These are phyloP conservation scores for Asteroscopus sphinx DNA, from an alignment of 2,888 invertebrate genomes.

Conservation along the genomic window DNA sequence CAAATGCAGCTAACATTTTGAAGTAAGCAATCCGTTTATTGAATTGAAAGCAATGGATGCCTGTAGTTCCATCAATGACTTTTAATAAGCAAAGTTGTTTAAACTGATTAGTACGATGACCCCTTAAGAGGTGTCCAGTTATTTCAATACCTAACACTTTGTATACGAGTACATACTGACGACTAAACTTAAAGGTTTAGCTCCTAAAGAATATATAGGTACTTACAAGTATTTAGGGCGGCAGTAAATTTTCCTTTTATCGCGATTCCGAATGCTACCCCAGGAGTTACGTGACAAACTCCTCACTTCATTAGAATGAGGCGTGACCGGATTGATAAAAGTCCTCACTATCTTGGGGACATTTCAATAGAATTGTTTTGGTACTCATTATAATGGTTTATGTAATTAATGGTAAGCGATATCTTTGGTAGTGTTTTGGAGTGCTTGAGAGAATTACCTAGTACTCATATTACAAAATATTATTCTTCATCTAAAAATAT, in stretches of 20 bases:
- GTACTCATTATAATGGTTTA: constrained; percentile 46
- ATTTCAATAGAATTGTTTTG: constrained; percentile 67
- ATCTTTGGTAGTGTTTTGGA: background rate
- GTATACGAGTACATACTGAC: too few relatives aligned
- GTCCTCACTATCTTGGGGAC: constrained; percentile 64
- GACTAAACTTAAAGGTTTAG: too few relatives aligned
- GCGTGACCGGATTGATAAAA: constrained; percentile 82
- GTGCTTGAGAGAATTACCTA: background rate
- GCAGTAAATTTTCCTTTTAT: constrained; percentile 83
- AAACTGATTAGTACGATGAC: too few relatives aligned
- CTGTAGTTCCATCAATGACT: too few relatives aligned
- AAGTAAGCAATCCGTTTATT: constrained; percentile 35
- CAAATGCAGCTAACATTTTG: constrained; percentile 44
- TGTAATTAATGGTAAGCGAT: constrained; percentile 11
- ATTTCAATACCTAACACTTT: too few relatives aligned
- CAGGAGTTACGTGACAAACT: constrained; percentile 82
- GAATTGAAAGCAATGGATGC: constrained; percentile 5
- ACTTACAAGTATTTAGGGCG: constrained; percentile 72
- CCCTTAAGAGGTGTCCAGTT: too few relatives aligned
- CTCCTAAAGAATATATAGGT: constrained; percentile 53
- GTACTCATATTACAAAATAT: too few relatives aligned
- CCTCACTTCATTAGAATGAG: constrained; percentile 80
- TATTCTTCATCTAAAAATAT: too few relatives aligned
- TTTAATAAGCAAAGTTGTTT: too few relatives aligned
- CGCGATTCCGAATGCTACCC: constrained; percentile 82